Conservation (phyloP, 1,140 invertebrate species). For the Brachionus paranguensis region DNA sequence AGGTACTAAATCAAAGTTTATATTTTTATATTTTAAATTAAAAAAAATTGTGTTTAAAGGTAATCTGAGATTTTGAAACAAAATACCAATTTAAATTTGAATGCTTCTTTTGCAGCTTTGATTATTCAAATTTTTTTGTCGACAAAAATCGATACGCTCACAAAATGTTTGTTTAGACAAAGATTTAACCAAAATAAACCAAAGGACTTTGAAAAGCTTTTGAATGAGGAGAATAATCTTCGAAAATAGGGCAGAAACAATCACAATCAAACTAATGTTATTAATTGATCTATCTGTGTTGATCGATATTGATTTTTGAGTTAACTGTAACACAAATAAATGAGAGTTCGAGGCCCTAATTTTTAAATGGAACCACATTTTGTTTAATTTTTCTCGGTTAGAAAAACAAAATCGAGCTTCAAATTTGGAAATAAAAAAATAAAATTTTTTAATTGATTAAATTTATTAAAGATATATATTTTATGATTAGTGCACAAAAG, state of each 20-base stretch:
- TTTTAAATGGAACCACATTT: slow-evolving; percentile 20
- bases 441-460: neutral
- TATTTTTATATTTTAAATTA: neutral
- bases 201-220: neutral
- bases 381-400: slow-evolving; percentile 3
- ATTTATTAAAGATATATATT: neutral
- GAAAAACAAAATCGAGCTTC: neutral
- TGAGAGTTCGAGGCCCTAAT: neutral
- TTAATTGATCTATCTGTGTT: neutral
- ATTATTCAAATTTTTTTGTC: neutral
- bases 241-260: neutral
- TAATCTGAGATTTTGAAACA: neutral
- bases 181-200: neutral
- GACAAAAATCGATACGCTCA: neutral
- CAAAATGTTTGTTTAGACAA: neutral
- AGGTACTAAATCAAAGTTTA: too few species aligned
- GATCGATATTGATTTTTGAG: neutral
- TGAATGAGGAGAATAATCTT: neutral
- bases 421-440: neutral
- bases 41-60: neutral
- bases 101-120: neutral
- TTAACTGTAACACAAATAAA: slow-evolving; percentile 7
- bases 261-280: neutral
- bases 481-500: neutral
- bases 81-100: neutral